Evolutionary conservation across 1,140 invertebrate genomes (phyloP).

Genomic region (Caenorhabditis brenneri): DNA sequence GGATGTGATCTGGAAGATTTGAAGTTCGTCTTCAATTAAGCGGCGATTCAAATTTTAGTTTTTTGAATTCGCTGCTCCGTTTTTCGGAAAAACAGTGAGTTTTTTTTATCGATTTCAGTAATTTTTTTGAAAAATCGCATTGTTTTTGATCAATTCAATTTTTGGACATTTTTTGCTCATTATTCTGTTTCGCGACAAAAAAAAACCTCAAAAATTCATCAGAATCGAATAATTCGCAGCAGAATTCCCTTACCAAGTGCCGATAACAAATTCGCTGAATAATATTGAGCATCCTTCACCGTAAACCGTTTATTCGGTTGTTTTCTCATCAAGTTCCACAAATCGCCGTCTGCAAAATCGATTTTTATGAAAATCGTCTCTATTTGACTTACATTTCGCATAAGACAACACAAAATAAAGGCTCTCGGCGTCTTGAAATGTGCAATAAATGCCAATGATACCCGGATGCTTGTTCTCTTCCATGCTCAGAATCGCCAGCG

Average conservation of each 20-base stretch:
- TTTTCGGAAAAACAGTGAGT: too few relatives aligned
- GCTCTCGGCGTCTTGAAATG: conserved; percentile 89
- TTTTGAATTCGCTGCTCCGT: too few relatives aligned
- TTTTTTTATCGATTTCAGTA: too few relatives aligned
- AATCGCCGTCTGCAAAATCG: conserved; percentile 81
- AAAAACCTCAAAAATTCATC: too few relatives aligned
- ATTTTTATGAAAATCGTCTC: background rate
- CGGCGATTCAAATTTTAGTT: too few relatives aligned
- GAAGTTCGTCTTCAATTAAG: too few relatives aligned
- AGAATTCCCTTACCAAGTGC: conserved; percentile 75
- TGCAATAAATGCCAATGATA: conserved; percentile 90
- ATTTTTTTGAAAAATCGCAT: background rate
- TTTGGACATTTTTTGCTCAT: too few relatives aligned
- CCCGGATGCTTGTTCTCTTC: conserved; percentile 76
- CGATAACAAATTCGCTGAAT: conserved; percentile 86
- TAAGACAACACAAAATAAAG: conserved; percentile 95
- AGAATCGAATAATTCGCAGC: background rate
- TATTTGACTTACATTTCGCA: conserved; percentile 74
- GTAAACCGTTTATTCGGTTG: conserved; percentile 82
- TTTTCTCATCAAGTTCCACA: conserved; percentile 87
- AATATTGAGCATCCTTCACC: conserved; percentile 85
- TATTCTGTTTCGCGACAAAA: too few relatives aligned
- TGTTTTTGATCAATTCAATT: too few relatives aligned
- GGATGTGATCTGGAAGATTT: conserved; percentile 81
- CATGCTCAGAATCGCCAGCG: conserved; percentile 74